These are phyloP conservation scores for Cryptomyrus ogoouensis DNA, from an alignment of 2,113 vertebrate genomes.

Conservation along the genomic window DNA sequence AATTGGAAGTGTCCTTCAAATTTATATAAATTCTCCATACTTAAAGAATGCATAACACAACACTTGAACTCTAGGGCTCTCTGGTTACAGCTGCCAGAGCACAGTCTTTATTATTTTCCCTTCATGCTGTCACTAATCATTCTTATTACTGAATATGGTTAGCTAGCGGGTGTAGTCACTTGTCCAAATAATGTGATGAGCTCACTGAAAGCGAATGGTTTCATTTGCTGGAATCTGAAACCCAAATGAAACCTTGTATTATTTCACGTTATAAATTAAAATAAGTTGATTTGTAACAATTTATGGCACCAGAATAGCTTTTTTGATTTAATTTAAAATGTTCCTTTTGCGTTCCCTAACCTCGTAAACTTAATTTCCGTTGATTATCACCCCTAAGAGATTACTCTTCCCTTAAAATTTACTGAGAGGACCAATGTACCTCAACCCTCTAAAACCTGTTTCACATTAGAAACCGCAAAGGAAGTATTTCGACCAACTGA, in stretches of 20 bases:
- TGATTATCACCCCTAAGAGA: not conserved
- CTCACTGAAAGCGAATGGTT: constrained; percentile 9
- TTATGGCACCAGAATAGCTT: not conserved
- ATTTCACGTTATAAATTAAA: constrained; percentile 28
- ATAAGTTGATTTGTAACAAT: not conserved
- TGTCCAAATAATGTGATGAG: constrained; percentile 45
- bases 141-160: not conserved
- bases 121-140: constrained; percentile 8
- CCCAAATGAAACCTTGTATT: not conserved
- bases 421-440: not conserved
- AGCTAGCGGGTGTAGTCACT: constrained; percentile 12
- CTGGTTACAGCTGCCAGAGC: not conserved
- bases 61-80: not conserved
- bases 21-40: not conserved
- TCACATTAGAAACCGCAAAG: not conserved
- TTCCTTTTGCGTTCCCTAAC: not conserved
- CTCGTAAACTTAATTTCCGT: not conserved
- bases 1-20: not conserved
- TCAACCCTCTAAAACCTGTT: not conserved
- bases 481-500: not conserved
- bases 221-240: not conserved
- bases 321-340: not conserved
- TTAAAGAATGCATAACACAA: not conserved
- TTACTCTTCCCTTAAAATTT: not conserved
- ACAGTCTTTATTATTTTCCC: not conserved